A percentile compares a stretch with the other conserved stretches of the same genome.
These are phyloP conservation scores for Plecturocebus donacophilus DNA, from an alignment of 2,113 vertebrate genomes.

Conservation along the genomic window DNA sequence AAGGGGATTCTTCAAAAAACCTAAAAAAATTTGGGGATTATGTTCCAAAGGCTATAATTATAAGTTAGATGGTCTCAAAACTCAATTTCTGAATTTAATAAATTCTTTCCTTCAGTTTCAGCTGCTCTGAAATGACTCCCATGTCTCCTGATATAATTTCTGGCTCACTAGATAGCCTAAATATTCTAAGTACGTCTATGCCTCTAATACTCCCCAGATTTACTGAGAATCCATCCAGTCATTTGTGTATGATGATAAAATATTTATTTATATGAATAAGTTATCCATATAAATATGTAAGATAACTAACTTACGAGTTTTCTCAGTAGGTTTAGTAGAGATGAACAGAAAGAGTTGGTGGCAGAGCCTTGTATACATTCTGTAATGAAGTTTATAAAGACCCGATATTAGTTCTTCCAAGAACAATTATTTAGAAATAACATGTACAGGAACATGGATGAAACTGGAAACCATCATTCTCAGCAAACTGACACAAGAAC, in stretches of 20 bases:
- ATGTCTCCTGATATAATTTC: background rate
- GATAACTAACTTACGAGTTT: background rate
- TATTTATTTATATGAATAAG: constrained; percentile 4
- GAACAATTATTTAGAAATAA: constrained; percentile 2
- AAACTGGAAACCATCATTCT: too few species aligned
- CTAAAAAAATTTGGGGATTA: background rate
- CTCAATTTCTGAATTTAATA: background rate
- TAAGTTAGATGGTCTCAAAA: background rate
- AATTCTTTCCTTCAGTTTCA: background rate
- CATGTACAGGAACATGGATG: too few species aligned
- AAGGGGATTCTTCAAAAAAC: background rate
- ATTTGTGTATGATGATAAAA: background rate
- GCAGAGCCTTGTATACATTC: background rate
- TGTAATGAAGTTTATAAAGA: background rate
- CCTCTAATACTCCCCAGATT: background rate
- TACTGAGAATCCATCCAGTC: background rate
- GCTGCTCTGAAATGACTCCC: background rate
- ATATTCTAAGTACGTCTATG: background rate
- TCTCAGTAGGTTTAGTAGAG: background rate
- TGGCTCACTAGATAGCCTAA: background rate
- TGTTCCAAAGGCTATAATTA: background rate
- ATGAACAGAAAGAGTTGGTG: background rate
- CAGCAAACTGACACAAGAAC: too few species aligned
- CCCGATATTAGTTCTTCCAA: background rate
- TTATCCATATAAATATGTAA: background rate